These are phyloP conservation scores for Sorex fumeus DNA, from an alignment of 2,113 vertebrate genomes.

Conservation along the genomic window DNA sequence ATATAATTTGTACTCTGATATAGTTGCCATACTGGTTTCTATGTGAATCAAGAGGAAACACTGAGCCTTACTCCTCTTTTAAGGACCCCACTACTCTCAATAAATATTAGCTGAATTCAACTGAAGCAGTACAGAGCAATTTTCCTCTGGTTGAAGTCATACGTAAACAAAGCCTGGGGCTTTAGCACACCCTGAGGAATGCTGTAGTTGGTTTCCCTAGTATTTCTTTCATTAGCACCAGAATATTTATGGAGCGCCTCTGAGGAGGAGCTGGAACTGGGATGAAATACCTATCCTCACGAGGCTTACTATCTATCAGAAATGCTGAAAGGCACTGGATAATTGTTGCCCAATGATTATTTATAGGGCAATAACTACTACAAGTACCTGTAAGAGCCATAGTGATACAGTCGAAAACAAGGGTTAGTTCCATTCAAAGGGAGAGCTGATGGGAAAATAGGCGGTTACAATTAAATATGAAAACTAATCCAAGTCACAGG, in stretches of 20 bases:
- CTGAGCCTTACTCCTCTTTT: not conserved
- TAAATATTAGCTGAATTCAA: constrained; percentile 33
- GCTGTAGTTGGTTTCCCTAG: not conserved
- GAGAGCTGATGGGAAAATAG: not conserved
- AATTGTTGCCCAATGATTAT: not conserved
- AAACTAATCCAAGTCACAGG: not conserved
- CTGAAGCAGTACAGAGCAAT: not conserved
- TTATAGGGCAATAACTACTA: not conserved
- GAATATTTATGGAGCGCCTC: not conserved
- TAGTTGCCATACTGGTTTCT: not conserved
- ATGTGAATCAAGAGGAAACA: not conserved
- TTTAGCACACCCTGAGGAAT: constrained; percentile 57
- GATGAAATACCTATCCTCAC: not conserved
- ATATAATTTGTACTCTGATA: not conserved
- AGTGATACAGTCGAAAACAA: not conserved
- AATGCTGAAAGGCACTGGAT: not conserved
- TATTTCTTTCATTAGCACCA: not conserved
- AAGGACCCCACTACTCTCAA: not conserved
- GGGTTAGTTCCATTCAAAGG: not conserved
- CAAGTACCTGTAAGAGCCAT: not conserved
- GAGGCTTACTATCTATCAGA: not conserved
- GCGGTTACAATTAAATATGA: not conserved
- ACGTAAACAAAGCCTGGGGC: not conserved
- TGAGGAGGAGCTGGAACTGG: not conserved
- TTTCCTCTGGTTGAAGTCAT: not conserved